Evolutionary conservation across 2,797 vertebrate genomes (phyloP).

Genomic region (Gymnodraco acuticeps): DNA sequence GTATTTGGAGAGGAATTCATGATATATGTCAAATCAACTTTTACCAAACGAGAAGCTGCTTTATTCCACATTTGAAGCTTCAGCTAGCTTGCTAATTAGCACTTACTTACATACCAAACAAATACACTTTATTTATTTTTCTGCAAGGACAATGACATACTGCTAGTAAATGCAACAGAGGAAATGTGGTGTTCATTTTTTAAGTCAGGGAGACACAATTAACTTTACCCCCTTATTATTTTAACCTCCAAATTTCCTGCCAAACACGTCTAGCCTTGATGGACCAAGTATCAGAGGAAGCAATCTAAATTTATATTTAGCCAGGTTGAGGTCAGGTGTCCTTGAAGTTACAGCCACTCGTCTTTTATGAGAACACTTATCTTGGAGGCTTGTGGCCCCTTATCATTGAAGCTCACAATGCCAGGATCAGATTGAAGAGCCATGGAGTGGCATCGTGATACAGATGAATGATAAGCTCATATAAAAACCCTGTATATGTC

Average conservation of each 20-base stretch:
- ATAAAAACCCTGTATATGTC: conserved; percentile 15
- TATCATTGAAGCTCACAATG: conserved; percentile 41
- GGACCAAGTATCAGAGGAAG: conserved; percentile 30
- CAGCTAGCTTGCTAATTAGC: background rate
- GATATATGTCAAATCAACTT: background rate
- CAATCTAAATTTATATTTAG: conserved; percentile 75
- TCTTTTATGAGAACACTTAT: conserved; percentile 58
- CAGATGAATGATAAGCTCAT: conserved; percentile 49
- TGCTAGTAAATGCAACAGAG: background rate
- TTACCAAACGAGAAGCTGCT: background rate
- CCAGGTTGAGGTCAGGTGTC: conserved; percentile 62
- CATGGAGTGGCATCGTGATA: conserved; percentile 46
- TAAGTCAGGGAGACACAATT: conserved; percentile 6
- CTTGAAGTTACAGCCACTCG: conserved; percentile 44
- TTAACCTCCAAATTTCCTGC: conserved; percentile 30
- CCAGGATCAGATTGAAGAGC: conserved; percentile 55
- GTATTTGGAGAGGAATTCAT: conserved; percentile 4
- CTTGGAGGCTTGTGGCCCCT: conserved; percentile 33
- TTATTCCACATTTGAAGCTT: background rate
- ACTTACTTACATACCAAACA: background rate
- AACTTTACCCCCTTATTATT: conserved; percentile 22
- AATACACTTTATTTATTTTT: background rate
- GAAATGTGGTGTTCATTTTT: background rate
- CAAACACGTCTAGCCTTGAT: conserved; percentile 11
- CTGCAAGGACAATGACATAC: background rate